Percentiles rank a stretch among this genome's conserved stretches.
These are phyloP conservation scores for Mustela lutreola DNA, from an alignment of 2,113 vertebrate species.

Conservation along the genomic window DNA sequence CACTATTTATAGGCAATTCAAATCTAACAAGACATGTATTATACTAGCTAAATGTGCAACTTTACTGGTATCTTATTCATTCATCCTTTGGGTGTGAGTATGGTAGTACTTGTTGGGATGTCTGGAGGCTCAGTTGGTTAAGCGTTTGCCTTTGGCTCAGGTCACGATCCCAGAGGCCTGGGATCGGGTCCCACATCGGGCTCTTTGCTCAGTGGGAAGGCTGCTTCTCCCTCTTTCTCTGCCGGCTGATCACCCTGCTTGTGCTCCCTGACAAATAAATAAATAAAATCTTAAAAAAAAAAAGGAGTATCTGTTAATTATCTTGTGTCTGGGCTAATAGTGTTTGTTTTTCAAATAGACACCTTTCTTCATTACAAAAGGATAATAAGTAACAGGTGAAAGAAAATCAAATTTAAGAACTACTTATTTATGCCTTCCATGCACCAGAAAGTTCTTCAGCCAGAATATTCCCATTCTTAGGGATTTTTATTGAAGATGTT, in stretches of 20 bases:
- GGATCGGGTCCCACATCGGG: background rate
- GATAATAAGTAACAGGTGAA: background rate
- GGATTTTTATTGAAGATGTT: background rate
- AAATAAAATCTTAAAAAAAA: background rate
- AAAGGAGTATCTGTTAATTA: background rate
- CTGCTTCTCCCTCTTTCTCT: background rate
- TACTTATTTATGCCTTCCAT: background rate
- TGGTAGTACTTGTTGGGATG: background rate
- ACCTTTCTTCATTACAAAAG: constrained; percentile 25
- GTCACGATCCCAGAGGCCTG: background rate
- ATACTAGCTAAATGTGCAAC: constrained; percentile 33
- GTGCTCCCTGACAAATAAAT: background rate
- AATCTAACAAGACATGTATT: constrained; percentile 12
- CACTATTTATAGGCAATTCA: background rate
- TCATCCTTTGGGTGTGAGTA: background rate
- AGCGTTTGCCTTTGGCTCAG: background rate
- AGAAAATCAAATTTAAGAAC: background rate
- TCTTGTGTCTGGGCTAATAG: background rate
- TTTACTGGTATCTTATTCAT: background rate
- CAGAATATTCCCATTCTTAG: background rate
- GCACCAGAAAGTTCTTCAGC: background rate
- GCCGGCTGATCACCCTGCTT: background rate
- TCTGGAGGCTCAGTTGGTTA: background rate
- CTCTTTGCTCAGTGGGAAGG: background rate
- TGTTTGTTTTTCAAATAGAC: background rate